Conservation (phyloP, 2,888 invertebrate genomes). For the Chorisops tibialis region DNA sequence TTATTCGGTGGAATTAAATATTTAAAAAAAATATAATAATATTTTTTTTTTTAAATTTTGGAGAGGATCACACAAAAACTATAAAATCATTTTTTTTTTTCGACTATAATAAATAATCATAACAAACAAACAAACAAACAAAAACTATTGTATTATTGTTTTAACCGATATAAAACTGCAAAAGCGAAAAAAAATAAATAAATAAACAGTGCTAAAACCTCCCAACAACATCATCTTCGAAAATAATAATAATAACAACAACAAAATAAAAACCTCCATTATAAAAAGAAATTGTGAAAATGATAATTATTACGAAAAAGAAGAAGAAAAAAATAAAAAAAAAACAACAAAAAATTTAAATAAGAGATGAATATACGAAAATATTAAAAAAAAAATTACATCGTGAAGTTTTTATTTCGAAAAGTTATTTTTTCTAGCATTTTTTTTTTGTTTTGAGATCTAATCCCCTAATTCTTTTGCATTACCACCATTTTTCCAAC, state of each 20-base stretch:
- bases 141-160: background rate
- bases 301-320: background rate
- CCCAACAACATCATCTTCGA: background rate
- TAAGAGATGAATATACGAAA: conserved; percentile 22
- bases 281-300: background rate
- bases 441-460: no score
- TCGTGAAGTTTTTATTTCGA: conserved; percentile 19
- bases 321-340: background rate
- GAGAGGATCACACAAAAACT: background rate
- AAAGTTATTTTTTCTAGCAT: no score
- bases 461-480: no score
- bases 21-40: background rate
- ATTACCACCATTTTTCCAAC: no score
- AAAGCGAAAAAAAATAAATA: background rate
- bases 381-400: conserved; percentile 20
- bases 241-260: background rate
- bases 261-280: no score
- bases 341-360: conserved; percentile 13
- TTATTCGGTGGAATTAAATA: background rate
- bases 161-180: no score
- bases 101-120: background rate
- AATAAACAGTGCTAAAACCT: no score
- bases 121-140: background rate
- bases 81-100: background rate
- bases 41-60: background rate